Evolutionary conservation across 1,140 invertebrate genomes (phyloP).

Genomic region (Melanaphis sacchari): DNA sequence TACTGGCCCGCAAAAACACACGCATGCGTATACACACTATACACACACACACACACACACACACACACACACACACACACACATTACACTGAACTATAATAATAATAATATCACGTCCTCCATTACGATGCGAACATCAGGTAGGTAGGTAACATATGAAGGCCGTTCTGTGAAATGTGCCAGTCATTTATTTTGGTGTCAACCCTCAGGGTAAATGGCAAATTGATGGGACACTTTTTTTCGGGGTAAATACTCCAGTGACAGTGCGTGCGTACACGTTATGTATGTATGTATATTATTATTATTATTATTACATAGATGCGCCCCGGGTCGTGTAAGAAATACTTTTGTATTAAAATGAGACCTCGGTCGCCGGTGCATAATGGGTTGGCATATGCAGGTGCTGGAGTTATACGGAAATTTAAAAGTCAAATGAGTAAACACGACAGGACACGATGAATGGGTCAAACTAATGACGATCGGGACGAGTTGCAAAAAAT

Average conservation of each 20-base stretch:
- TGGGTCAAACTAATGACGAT: neutral
- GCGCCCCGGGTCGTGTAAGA: neutral
- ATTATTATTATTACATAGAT: neutral
- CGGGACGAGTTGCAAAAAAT: neutral
- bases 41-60: neutral
- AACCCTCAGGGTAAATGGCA: neutral
- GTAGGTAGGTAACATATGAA: slow-evolving; percentile 28
- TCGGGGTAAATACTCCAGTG: neutral
- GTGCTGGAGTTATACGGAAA: neutral
- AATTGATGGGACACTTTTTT: slow-evolving; percentile 35
- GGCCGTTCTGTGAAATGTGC: slow-evolving; percentile 1
- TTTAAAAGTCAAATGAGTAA: neutral
- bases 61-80: neutral
- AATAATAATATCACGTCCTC: slow-evolving; percentile 10
- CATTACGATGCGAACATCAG: slow-evolving; percentile 33
- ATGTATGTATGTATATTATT: neutral
- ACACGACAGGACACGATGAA: neutral
- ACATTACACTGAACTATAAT: neutral
- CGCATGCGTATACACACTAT: neutral
- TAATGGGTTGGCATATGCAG: no score
- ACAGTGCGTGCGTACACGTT: neutral
- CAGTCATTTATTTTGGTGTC: slow-evolving; percentile 45
- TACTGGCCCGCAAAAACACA: neutral
- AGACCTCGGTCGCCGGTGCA: neutral
- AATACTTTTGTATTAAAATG: neutral